Evolutionary conservation across 2,888 invertebrate genomes (phyloP).

Genomic region (Netelia virgata): DNA sequence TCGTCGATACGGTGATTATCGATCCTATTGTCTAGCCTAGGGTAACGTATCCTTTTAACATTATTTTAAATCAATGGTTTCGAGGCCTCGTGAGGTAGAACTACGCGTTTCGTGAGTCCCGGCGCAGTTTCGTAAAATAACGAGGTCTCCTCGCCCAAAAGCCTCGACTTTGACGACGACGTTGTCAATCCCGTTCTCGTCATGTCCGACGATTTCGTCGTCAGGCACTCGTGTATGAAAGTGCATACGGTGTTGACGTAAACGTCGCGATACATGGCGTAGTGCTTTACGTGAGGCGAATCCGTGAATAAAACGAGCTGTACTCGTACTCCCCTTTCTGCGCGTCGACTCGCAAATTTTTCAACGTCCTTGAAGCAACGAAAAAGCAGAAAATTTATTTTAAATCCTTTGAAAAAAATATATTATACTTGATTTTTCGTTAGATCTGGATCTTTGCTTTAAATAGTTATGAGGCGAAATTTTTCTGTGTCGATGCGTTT

Average conservation of each 20-base stretch:
- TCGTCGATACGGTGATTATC: conserved; percentile 60
- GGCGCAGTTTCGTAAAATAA: conserved; percentile 67
- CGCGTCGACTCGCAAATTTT: conserved; percentile 87
- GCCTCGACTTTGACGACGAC: conserved; percentile 42
- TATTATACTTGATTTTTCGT: not conserved
- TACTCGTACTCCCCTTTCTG: conserved; percentile 87
- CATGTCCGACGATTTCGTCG: conserved; percentile 45
- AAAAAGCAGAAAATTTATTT: not conserved
- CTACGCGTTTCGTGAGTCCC: conserved; percentile 77
- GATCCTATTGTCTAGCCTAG: conserved; percentile 62
- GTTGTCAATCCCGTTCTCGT: conserved; percentile 29
- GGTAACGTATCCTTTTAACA: conserved; percentile 6
- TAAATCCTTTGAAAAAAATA: too few relatives aligned
- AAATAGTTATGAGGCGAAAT: too few relatives aligned
- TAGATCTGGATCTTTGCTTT: not conserved
- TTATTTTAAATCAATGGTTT: conserved; percentile 53
- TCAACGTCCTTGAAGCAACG: conserved; percentile 87
- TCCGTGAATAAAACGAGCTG: conserved; percentile 89
- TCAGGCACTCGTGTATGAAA: conserved; percentile 88
- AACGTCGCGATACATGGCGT: conserved; percentile 87
- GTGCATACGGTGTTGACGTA: conserved; percentile 87
- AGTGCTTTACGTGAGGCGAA: conserved; percentile 92
- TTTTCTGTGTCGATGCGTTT: too few relatives aligned
- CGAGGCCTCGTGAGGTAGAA: conserved; percentile 76
- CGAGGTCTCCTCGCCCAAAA: conserved; percentile 66